These are phyloP conservation scores for Xyrichtys novacula DNA, from an alignment of 2,797 vertebrate genomes.

Conservation along the genomic window DNA sequence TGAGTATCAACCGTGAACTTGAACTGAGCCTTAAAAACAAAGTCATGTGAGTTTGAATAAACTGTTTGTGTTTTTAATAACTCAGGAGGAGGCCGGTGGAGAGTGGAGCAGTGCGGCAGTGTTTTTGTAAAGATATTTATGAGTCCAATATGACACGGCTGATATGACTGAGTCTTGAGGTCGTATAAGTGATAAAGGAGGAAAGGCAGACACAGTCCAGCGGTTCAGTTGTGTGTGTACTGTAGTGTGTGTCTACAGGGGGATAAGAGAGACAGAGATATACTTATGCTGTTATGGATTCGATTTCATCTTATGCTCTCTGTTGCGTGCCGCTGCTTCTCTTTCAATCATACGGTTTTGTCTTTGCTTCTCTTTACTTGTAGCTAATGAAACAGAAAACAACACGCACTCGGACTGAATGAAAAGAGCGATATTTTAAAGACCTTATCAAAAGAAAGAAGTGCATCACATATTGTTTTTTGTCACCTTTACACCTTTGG, in stretches of 20 bases:
- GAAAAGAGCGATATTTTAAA: constrained; percentile 30
- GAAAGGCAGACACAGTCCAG: constrained; percentile 47
- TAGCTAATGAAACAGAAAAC: constrained; percentile 39
- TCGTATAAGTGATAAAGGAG: constrained; percentile 61
- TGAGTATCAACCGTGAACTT: too few relatives aligned
- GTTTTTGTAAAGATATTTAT: constrained; percentile 65
- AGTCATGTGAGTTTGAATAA: constrained; percentile 23
- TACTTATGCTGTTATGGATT: constrained; percentile 48
- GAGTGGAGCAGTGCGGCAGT: constrained; percentile 47
- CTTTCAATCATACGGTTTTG: constrained; percentile 28
- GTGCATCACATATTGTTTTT: constrained; percentile 42
- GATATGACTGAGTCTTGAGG: constrained; percentile 66
- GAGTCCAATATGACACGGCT: constrained; percentile 58
- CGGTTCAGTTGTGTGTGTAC: constrained; percentile 8
- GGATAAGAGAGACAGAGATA: constrained; percentile 51
- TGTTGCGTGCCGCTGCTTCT: constrained; percentile 42
- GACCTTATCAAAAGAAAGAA: constrained; percentile 17
- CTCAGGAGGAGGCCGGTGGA: constrained; percentile 41
- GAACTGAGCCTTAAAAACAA: neutral
- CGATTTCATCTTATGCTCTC: constrained; percentile 56
- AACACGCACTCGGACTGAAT: neutral
- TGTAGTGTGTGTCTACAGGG: constrained; percentile 18
- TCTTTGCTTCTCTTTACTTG: constrained; percentile 12
- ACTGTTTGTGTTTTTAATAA: constrained; percentile 44
- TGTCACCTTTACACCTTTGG: constrained; percentile 49